Evolutionary conservation across 2,113 vertebrate genomes (phyloP), one percentile per base, ranked within the genome.

Genomic region (Cardinalis cardinalis): DNA sequence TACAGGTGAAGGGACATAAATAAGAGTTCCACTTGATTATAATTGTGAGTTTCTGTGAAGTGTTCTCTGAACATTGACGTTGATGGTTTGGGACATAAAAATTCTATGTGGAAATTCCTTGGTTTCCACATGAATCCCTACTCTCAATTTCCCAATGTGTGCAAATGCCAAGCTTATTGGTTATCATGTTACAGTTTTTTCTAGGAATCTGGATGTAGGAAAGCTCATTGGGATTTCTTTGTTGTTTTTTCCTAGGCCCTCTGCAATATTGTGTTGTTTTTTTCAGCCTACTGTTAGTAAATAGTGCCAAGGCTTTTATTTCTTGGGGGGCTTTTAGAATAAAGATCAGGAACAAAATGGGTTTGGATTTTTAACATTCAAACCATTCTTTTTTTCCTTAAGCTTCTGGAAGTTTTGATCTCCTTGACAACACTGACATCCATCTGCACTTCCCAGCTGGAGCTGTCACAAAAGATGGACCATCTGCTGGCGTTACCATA

Each of bases 361-460:
- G 49, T 90, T 95, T 89, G 77, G 51, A 95, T 93, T 97, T 96
- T 87, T 88, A 84, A 91, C 80, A 90, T 96, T 96, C 44, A 95
- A 94, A 80, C 74, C 34, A 15, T 91, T 95, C 52, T 90, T 82
- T 78, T 76, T 80, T 94, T 76, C 89, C 91, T 96, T 87, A 97
- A 99, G 99, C 98, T 97, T 98, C 97, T 85, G 99, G 99, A 94
- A 98, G 97, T 97, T 97, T 98, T 87, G 99, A 99, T 98, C 99
- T 99, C 87, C 97, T 99, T 94, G 99, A 99, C 95, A 99, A 98
- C 93, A 99, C 99, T n/a, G 99, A 99, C 97, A 99, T 99, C 97
- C 99, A 99, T 98, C 98, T 99, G 97, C 99, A 99, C 97, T 99
- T 99, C 97, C 99, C 99, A 36, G 99, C 99, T 87, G 99, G 99